Base-by-base conservation (phyloP, 2,797 vertebrate species). In the Pangasius mekongensis region DNA sequence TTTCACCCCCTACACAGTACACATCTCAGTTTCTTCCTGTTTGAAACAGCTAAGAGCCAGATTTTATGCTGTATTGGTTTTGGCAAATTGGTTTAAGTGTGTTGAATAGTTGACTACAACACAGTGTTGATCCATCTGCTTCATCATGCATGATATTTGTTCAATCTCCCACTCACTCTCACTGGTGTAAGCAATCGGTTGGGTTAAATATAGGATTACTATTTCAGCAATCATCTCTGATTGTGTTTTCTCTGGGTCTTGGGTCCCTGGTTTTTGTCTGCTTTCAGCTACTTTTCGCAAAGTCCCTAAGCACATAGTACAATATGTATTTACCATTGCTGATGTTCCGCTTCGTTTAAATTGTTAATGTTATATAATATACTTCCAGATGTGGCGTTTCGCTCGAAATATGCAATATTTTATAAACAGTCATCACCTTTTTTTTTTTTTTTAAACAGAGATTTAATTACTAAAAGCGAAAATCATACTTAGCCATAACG, bases 101-200 rank as follows among this genome's bases (percentile, higher is more conserved):
- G 74, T 3, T 64, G 83, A 89, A 91, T 76, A 93, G 93, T 91
- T 85, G 66, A 62, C 71, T 39, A 91, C 90, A 93, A 92, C 76
- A 89, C 60, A 9, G 86, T 93, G 90, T 95, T 95, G 94, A 76
- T 92, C 82, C 90, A 94, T 93, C 22, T 76, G 66, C 84, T 74
- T 77, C 71, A n/a, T 14, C 83, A 74, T 76, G 74, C 83, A 62
- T 5, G 84, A 85, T 76, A 22, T 90, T 66, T 85, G 80, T 39
- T 88, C 56, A 58, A 77, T 74, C 89, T 18, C 33, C 30, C 2
- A 33, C 47, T 86, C 86, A 90, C 22, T 80, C 33, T 30, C 10
- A 3, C 39, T 49, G 22, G 24, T 56, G 20, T 58, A 52, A 43
- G 84, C 85, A 78, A 80, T 83, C 73, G 18, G 69, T 91, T 88